A percentile compares a stretch with the other conserved stretches of the same genome.
phyloP scores from a whole-genome alignment of 1,140 invertebrate genomes.

The Drosophila aff. region DNA sequence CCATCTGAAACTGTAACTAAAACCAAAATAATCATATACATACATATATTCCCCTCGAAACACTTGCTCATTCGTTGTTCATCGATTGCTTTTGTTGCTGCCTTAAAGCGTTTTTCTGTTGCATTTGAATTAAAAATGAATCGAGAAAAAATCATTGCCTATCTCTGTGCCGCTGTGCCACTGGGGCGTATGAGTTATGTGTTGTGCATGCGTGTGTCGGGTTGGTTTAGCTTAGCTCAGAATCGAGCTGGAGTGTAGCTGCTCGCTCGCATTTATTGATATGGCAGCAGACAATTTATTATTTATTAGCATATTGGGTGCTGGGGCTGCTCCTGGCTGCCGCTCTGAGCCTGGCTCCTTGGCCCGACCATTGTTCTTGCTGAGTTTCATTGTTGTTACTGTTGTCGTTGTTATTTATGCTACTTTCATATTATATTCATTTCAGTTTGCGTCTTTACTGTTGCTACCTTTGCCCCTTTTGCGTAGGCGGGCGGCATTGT shows the following conservation, averaged over 20 bases:
- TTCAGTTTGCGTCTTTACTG: conserved; percentile 70
- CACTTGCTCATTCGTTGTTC: conserved; percentile 21
- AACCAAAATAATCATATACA: conserved; percentile 37
- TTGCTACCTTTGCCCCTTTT: conserved; percentile 43
- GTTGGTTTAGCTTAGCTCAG: conserved; percentile 12
- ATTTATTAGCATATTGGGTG: conserved; percentile 79
- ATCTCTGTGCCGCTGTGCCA: conserved; percentile 30
- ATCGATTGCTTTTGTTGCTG: conserved; percentile 30
- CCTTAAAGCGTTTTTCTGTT: conserved; percentile 40
- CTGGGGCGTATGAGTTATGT: conserved; percentile 57
- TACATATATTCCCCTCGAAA: conserved; percentile 3
- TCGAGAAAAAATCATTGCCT: conserved; percentile 39
- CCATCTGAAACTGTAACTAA: conserved; percentile 42
- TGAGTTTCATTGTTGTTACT: conserved; percentile 45
- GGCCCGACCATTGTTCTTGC: conserved; percentile 34
- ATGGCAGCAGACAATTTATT: conserved; percentile 79
- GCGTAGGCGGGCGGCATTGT: conserved; percentile 44
- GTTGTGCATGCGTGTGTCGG: conserved; percentile 37
- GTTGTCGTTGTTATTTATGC: conserved; percentile 73
- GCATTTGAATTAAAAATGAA: conserved; percentile 55
- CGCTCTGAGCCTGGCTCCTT: conserved; percentile 7
- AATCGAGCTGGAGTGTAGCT: conserved; percentile 5
- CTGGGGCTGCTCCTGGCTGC: conserved; percentile 12
- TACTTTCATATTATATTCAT: conserved; percentile 80
- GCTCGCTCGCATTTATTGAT: conserved; percentile 69